Evolutionary conservation across 2,797 vertebrate species (phyloP), one percentile per base, ranked within the genome.

Genomic region (Neosilurus mollespiculum): DNA sequence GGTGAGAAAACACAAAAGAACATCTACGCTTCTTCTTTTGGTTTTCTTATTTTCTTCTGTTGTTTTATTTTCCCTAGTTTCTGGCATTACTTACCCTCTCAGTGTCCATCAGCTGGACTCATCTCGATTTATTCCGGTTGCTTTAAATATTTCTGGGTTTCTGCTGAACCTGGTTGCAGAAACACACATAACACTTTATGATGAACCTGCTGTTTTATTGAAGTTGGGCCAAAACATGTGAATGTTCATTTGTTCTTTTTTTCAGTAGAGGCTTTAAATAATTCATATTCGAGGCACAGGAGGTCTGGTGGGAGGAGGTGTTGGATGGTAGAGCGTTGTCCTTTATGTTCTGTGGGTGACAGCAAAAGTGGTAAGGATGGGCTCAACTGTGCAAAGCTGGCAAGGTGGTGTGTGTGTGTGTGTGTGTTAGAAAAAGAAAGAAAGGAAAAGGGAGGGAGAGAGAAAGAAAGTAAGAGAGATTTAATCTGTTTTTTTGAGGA

Each of bases 311-410:
- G 80, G 80, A 78, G 80, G 82, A 71, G 77, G 76, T 84, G 77
- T 24, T 72, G 58, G 26, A 59, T 64, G 76, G 69, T 53, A 56
- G 80, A 67, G 62, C 49, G 34, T 78, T 78, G 82, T 67, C 82
- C 82, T 83, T 81, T 82, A 59, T 80, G 81, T 80, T 85, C 34
- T 59, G 76, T 75, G 43, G 77, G 76, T 86, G 77, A 83, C 81
- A 80, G 84, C 16, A 67, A 80, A 81, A 76, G 84, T 85, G 78
- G 76, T 80, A 82, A 75, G 61, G 34, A 69, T 72, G 76, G 69
- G 81, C 58, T 82, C 18, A 65, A 73, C 80, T 73, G 67, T 75
- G 61, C 65, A 53, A 82, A 54, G 54, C 67, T 83, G 81, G 62
- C 78, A 70, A 73, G 59, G 26, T 2, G 79, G 9, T 66, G 56